Percentiles rank a stretch among this genome's conserved stretches.
Conservation (phyloP, 2,888 invertebrate species). For the Heliconius cydno region DNA sequence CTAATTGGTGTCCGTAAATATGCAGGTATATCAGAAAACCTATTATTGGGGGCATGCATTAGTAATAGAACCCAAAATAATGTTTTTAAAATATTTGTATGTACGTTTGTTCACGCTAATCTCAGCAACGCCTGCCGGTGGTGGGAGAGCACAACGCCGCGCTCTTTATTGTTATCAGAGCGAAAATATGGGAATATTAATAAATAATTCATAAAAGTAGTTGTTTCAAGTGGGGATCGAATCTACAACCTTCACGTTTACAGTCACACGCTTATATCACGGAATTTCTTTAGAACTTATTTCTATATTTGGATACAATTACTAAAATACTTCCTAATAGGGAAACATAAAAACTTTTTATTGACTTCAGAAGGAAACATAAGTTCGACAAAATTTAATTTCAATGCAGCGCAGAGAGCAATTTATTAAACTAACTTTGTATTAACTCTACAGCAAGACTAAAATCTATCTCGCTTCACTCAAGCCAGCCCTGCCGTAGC, state of each 20-base stretch:
- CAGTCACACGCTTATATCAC: neutral
- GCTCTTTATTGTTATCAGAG: neutral
- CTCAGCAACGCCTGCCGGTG: too few species aligned
- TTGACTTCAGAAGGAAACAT: neutral
- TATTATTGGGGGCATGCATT: too few species aligned
- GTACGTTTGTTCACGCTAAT: too few species aligned
- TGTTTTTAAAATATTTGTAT: too few species aligned
- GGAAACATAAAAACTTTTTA: neutral
- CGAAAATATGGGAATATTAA: neutral
- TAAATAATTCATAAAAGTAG: neutral
- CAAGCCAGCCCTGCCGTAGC: neutral
- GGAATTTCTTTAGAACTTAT: neutral
- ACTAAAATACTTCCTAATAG: neutral
- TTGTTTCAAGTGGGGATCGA: neutral
- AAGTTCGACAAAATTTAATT: conserved; percentile 16
- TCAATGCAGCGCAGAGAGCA: conserved; percentile 16
- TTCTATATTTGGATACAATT: neutral
- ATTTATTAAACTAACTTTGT: conserved; percentile 20
- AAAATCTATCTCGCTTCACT: conserved; percentile 15
- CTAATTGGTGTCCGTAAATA: too few species aligned
- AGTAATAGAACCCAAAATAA: too few species aligned
- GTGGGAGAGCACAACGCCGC: neutral
- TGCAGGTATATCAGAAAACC: too few species aligned
- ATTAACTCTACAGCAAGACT: neutral
- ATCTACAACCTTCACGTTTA: neutral